phyloP scores from a whole-genome alignment of 2,113 vertebrate genomes.

The Alethe castanea region DNA sequence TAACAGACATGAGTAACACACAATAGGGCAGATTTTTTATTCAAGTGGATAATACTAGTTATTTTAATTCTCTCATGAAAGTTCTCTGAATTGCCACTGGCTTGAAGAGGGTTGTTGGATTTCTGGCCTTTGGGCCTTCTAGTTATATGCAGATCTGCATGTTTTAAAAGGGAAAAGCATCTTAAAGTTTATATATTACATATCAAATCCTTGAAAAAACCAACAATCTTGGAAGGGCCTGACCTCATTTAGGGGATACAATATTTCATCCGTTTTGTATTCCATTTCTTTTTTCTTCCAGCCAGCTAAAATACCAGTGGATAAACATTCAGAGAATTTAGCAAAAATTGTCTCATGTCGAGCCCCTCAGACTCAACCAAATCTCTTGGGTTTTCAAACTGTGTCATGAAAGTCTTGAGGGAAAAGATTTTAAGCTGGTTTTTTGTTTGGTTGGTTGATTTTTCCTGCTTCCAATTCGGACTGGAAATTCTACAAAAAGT shows the following conservation, averaged over 20 bases:
- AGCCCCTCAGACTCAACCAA: background rate
- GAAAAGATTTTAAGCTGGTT: background rate
- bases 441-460: background rate
- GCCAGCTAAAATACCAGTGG: background rate
- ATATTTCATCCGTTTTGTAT: background rate
- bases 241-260: background rate
- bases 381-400: background rate
- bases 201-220: background rate
- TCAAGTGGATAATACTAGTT: background rate
- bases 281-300: background rate
- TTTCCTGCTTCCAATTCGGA: background rate
- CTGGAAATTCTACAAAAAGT: background rate
- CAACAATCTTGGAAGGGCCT: background rate
- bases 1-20: background rate
- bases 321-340: background rate
- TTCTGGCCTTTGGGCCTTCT: background rate
- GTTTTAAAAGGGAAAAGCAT: background rate
- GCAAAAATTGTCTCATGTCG: background rate
- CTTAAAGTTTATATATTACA: background rate
- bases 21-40: background rate
- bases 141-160: background rate
- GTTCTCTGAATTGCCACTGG: background rate
- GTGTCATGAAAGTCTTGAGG: background rate
- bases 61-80: background rate
- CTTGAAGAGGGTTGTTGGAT: background rate